Base-by-base conservation (phyloP, 2,888 invertebrate genomes). In the Spodoptera exigua region DNA sequence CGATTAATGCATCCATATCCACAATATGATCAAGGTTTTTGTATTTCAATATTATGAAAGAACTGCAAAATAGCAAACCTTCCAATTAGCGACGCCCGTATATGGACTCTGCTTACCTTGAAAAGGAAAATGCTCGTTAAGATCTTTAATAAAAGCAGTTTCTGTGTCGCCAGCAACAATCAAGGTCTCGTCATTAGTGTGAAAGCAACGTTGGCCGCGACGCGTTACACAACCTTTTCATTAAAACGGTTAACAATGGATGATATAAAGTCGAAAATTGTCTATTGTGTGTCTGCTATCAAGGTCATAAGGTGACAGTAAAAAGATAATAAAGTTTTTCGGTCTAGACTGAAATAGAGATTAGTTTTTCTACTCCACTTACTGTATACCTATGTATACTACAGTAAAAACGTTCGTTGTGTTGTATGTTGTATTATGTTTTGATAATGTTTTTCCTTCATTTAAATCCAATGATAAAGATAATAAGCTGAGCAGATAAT, bases 121-220 rank as follows among this genome's bases (percentile, higher is more conserved):
- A 46, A 51, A 48, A 18, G 45, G 45, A 71, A 75, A 72, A 58
- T 43, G 61, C 57, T 57, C 70, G 53, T 59, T 58, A 69, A 61
- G 59, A 59, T 57, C 44, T 45, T 51, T 59, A 62, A 69, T 61
- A 59, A 70, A 60, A 51, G 49, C 47, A 40, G 44, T 5, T 45
- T 61, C 44, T 54, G 49, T 43, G 48, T 60, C 57, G 43, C 32
- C 7, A 56, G 40, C 61, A 49, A 53, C 61, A 56, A 63, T 76
- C 70, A 76, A 75, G 66, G 70, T 72, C 59, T 39, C 46, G 60
- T 70, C 78, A 78, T 76, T 73, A 70, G 59, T 53, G 62, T 60
- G 65, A 75, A 78, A 75, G 63, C 70, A 34, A 67, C 58, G 57
- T 47, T 56, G 41, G 11, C 52, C 37, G 37, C 18, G 37, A 65